A percentile compares a stretch with the other conserved stretches of the same genome.
phyloP scores from a whole-genome alignment of 2,797 vertebrate species.

The Hybognathus amarus region DNA sequence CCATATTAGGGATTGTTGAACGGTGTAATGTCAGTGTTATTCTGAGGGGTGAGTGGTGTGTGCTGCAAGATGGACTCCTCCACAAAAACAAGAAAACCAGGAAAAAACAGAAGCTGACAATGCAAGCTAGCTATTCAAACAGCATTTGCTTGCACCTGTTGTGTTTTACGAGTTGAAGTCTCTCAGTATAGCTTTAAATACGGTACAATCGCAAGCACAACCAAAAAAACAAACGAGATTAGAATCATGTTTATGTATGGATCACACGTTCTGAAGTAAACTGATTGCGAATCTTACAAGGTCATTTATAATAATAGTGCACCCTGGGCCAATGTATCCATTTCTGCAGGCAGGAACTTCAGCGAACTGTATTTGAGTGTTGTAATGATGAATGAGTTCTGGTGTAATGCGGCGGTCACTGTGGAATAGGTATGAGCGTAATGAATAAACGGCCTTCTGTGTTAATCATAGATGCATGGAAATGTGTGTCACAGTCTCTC shows the following conservation, averaged over 20 bases:
- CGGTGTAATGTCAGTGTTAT: neutral
- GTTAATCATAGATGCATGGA: slow-evolving; percentile 54
- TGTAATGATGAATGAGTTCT: slow-evolving; percentile 27
- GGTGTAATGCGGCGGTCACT: slow-evolving; percentile 17
- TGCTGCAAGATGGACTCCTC: slow-evolving; percentile 15
- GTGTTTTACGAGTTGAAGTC: neutral
- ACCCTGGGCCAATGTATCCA: neutral
- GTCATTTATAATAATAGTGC: slow-evolving; percentile 9
- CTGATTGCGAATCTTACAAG: neutral
- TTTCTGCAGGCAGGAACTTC: neutral
- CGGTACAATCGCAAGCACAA: neutral
- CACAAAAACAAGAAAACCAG: slow-evolving; percentile 29
- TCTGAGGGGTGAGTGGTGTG: neutral
- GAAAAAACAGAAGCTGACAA: slow-evolving; percentile 15
- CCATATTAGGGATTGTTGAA: slow-evolving; percentile 39
- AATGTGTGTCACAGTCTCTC: slow-evolving; percentile 54
- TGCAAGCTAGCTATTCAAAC: neutral
- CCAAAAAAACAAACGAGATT: neutral
- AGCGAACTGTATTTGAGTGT: neutral
- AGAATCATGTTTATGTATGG: neutral
- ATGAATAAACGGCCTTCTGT: slow-evolving; percentile 34
- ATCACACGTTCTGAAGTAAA: neutral
- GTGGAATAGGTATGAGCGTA: slow-evolving; percentile 40
- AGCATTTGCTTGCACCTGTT: neutral
- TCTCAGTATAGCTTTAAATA: neutral